phyloP scores from a whole-genome alignment of 2,113 vertebrate genomes.

The Dolichotis patagonum region DNA sequence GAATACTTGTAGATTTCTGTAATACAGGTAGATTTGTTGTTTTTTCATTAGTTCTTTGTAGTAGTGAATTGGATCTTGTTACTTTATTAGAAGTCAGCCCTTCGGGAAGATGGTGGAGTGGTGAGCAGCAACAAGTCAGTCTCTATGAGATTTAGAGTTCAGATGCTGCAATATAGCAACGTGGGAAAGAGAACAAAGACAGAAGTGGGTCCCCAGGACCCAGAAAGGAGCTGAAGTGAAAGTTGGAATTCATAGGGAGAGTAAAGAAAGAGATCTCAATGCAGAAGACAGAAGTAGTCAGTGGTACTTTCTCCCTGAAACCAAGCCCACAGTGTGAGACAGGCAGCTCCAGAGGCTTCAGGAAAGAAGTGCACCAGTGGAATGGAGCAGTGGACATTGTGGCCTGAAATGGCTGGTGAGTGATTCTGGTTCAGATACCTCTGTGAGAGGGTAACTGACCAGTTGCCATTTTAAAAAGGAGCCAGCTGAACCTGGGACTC shows the following conservation, averaged over 20 bases:
- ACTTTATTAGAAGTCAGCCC: background rate
- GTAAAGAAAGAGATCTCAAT: background rate
- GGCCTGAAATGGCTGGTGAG: background rate
- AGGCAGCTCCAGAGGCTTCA: background rate
- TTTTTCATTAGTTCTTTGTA: background rate
- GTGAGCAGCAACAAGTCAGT: background rate
- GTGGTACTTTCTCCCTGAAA: background rate
- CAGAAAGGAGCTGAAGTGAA: background rate
- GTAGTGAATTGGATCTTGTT: background rate
- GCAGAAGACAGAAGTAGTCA: background rate
- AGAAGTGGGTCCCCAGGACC: background rate
- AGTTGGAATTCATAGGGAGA: background rate
- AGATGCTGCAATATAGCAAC: background rate
- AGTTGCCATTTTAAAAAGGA: background rate
- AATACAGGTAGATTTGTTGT: background rate
- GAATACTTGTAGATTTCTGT: background rate
- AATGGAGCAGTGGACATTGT: background rate
- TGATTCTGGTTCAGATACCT: background rate
- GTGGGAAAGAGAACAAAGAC: background rate
- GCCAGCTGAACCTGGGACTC: background rate
- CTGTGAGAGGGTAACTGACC: background rate
- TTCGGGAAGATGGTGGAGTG: background rate
- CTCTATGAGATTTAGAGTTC: background rate
- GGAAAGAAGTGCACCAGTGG: background rate
- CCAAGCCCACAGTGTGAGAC: background rate